These are phyloP conservation scores for Amniataba percoides DNA, from an alignment of 2,797 vertebrate species.

Conservation along the genomic window DNA sequence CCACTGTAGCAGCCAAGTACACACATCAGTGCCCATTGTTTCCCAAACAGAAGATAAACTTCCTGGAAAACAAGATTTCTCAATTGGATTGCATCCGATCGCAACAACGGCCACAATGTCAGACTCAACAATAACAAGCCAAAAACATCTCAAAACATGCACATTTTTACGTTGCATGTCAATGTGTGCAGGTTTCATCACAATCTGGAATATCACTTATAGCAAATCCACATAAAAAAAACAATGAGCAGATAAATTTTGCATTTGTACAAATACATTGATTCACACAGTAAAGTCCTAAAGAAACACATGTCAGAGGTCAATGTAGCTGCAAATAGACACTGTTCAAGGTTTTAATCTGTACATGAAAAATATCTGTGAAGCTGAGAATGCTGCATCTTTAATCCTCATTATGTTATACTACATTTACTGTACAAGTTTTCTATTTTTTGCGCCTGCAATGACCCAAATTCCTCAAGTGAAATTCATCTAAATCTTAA, in stretches of 20 bases:
- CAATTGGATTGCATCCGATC: slow-evolving; percentile 42
- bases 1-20: background rate
- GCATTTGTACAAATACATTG: background rate
- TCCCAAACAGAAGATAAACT: slow-evolving; percentile 49
- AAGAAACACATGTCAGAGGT: background rate
- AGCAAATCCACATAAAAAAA: background rate
- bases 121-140: background rate
- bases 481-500: slow-evolving; percentile 15
- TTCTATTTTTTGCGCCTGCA: slow-evolving; percentile 6
- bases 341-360: too few species aligned
- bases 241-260: background rate
- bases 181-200: background rate
- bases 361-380: background rate
- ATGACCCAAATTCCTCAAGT: slow-evolving; percentile 10
- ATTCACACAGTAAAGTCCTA: background rate
- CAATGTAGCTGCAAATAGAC: background rate
- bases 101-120: slow-evolving; percentile 10
- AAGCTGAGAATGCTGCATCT: background rate
- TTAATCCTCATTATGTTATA: background rate
- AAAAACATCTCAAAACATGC: background rate
- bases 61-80: slow-evolving; percentile 62
- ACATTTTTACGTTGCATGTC: background rate
- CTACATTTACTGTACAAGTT: background rate
- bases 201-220: background rate
- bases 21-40: slow-evolving; percentile 53